These are phyloP conservation scores for Drosophila nr. perissopoda DNA, from an alignment of 2,888 invertebrate species.

Conservation along the genomic window DNA sequence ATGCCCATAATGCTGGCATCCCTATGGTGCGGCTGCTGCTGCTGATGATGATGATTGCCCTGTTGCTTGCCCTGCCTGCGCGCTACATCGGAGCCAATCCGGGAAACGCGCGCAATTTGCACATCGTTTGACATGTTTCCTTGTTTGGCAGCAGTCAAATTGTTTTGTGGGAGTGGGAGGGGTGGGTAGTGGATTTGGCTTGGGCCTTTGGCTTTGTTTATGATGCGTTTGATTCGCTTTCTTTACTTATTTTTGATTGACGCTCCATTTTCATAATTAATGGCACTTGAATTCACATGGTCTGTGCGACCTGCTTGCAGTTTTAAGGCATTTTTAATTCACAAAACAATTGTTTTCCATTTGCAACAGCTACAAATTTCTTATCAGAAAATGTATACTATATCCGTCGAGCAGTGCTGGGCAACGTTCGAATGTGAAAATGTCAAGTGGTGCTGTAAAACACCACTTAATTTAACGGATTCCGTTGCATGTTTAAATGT, in stretches of 20 bases:
- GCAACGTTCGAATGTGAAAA: background rate
- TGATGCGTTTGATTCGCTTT: slow-evolving; percentile 19
- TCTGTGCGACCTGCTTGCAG: slow-evolving; percentile 30
- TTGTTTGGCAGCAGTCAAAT: slow-evolving; percentile 10
- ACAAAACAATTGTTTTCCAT: slow-evolving; percentile 37
- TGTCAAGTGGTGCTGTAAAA: slow-evolving; percentile 23
- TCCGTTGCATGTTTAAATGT: slow-evolving; percentile 1
- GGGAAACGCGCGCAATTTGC: slow-evolving; percentile 81
- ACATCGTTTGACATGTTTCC: slow-evolving; percentile 80
- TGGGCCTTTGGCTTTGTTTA: slow-evolving; percentile 28
- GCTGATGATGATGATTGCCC: slow-evolving; percentile 16
- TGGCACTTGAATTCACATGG: slow-evolving; percentile 49
- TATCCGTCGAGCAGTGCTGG: slow-evolving; percentile 25
- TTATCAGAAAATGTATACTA: slow-evolving; percentile 76
- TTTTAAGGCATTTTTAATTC: slow-evolving; percentile 70
- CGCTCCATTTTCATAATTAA: slow-evolving; percentile 49
- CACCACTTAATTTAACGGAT: background rate
- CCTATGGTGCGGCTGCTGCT: slow-evolving; percentile 35
- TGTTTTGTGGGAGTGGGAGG: slow-evolving; percentile 11
- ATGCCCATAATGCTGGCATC: slow-evolving; percentile 37
- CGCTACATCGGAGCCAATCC: slow-evolving; percentile 62
- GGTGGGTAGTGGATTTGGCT: slow-evolving; percentile 15
- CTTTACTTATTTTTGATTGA: slow-evolving; percentile 59
- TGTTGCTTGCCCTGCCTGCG: slow-evolving; percentile 59
- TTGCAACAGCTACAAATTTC: slow-evolving; percentile 51